phyloP scores from a whole-genome alignment of 2,797 vertebrate species.

The Molothrus ater region DNA sequence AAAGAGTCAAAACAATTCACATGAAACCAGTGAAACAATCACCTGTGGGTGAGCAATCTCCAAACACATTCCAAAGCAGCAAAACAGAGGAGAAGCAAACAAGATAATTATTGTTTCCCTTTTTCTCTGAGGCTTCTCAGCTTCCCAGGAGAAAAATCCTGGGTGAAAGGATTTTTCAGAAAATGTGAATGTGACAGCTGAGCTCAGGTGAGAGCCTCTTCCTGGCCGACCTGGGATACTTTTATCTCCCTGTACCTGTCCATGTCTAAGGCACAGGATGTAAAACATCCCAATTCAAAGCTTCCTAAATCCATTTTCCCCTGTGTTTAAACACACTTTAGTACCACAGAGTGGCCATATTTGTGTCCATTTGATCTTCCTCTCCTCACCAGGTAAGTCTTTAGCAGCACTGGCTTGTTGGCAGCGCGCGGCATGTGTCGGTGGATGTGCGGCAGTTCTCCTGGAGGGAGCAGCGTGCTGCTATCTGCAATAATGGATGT shows the following conservation, averaged over 20 bases:
- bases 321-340: neutral
- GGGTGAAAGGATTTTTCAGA: neutral
- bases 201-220: neutral
- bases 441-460: neutral
- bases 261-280: neutral
- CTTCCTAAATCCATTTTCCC: neutral
- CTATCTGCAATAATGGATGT: slow-evolving; percentile 40
- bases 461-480: neutral
- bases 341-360: neutral
- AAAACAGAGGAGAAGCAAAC: no score
- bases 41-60: no score
- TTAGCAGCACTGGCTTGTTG: neutral
- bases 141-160: no score
- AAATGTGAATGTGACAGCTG: neutral
- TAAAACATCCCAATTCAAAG: neutral
- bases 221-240: neutral
- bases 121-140: no score
- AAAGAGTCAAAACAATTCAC: no score
- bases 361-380: neutral
- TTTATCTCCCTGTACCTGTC: neutral
- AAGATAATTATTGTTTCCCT: no score
- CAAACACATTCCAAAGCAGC: no score
- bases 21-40: no score
- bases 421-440: neutral
- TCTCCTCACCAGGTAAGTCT: slow-evolving; percentile 52